Evolutionary conservation across 2,888 invertebrate species (phyloP).

Genomic region (Brenthis daphne): DNA sequence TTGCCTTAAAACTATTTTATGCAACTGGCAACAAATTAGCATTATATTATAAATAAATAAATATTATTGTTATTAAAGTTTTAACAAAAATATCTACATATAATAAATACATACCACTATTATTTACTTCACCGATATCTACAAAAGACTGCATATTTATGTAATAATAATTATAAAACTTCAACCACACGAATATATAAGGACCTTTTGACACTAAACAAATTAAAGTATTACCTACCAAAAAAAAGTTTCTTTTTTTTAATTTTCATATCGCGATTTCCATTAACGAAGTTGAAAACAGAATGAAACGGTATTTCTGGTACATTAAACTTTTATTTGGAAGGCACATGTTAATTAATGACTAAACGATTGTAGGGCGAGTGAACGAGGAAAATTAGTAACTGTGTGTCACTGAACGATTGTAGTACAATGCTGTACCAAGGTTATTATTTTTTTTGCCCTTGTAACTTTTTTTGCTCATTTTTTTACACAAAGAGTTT

Average conservation of each 20-base stretch:
- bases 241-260: background rate
- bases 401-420: background rate
- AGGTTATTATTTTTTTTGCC: too few species aligned
- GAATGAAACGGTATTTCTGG: conserved; percentile 5
- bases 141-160: background rate
- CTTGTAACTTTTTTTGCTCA: too few species aligned
- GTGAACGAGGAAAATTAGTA: conserved; percentile 12
- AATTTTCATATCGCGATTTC: too few species aligned
- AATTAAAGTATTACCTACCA: background rate
- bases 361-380: background rate
- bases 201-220: background rate
- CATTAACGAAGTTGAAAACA: background rate
- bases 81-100: background rate
- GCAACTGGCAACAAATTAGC: too few species aligned
- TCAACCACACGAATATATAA: conserved; percentile 1
- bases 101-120: background rate
- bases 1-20: too few species aligned
- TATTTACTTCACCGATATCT: background rate
- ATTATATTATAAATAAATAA: too few species aligned
- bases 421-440: too few species aligned
- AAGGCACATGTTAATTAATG: background rate
- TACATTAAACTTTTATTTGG: background rate
- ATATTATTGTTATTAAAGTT: background rate
- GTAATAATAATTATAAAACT: background rate
- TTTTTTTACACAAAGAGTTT: too few species aligned